Evolutionary conservation across 1,140 invertebrate species (phyloP).

Genomic region (Cylas formicarius): DNA sequence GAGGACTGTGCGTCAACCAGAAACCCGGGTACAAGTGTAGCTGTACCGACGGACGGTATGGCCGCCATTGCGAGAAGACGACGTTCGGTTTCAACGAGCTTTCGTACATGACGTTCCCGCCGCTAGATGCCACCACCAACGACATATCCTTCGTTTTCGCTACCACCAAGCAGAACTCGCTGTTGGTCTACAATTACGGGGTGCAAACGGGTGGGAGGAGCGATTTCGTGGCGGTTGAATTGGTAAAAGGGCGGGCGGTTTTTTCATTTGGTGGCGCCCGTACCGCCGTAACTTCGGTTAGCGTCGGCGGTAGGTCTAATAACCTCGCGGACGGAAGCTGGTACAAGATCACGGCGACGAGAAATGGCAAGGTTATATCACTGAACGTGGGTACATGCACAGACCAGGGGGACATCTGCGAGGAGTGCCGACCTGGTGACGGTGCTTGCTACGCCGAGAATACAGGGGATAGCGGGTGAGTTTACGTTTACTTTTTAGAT

Average conservation of each 20-base stretch:
- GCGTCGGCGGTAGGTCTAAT: slow-evolving; percentile 52
- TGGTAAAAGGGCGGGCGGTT: slow-evolving; percentile 70
- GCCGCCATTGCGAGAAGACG: slow-evolving; percentile 80
- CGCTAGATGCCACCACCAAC: slow-evolving; percentile 78
- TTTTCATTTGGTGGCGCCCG: slow-evolving; percentile 86
- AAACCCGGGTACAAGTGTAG: slow-evolving; percentile 81
- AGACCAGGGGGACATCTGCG: slow-evolving; percentile 78
- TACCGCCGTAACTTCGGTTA: slow-evolving; percentile 74
- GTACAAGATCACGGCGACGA: slow-evolving; percentile 85
- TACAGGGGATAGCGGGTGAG: slow-evolving; percentile 76
- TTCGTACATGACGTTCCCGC: slow-evolving; percentile 82
- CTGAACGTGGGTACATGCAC: slow-evolving; percentile 72
- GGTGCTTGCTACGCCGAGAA: slow-evolving; percentile 73
- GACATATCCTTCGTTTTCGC: slow-evolving; percentile 88
- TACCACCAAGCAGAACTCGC: slow-evolving; percentile 76
- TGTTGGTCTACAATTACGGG: slow-evolving; percentile 87
- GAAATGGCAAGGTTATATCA: slow-evolving; percentile 79
- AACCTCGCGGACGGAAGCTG: slow-evolving; percentile 79
- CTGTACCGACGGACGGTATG: slow-evolving; percentile 81
- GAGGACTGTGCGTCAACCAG: slow-evolving; percentile 72
- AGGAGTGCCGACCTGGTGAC: slow-evolving; percentile 76
- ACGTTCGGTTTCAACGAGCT: slow-evolving; percentile 83
- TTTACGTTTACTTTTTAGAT: slow-evolving; percentile 6
- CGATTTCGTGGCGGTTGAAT: slow-evolving; percentile 86
- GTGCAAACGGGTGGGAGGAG: slow-evolving; percentile 77